These are phyloP conservation scores for Ligdia adustata DNA, from an alignment of 2,888 invertebrate genomes.

Conservation along the genomic window DNA sequence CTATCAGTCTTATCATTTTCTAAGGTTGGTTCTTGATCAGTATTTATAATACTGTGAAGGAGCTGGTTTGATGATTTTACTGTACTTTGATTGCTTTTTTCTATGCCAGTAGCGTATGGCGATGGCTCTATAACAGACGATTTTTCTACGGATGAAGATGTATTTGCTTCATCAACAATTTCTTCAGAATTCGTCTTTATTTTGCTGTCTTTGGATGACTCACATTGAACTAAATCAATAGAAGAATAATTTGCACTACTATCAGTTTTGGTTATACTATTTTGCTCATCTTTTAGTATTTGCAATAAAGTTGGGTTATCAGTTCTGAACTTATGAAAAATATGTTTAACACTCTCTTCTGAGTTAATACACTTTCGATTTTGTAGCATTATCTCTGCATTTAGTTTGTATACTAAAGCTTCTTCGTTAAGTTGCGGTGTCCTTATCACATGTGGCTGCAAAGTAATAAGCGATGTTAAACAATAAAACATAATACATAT, in stretches of 20 bases:
- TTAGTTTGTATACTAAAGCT: constrained; percentile 59
- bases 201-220: constrained; percentile 9
- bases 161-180: background rate
- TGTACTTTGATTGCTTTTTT: constrained; percentile 34
- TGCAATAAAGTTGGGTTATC: constrained; percentile 55
- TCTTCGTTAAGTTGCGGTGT: constrained; percentile 53
- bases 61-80: constrained; percentile 54
- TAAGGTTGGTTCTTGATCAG: constrained; percentile 1
- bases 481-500: too few relatives aligned
- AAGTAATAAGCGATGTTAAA: constrained; percentile 23
- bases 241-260: constrained; percentile 33
- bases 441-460: constrained; percentile 55
- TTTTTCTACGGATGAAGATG: constrained; percentile 5
- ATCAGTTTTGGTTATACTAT: constrained; percentile 36
- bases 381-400: constrained; percentile 61
- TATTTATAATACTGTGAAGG: constrained; percentile 49
- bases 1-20: background rate
- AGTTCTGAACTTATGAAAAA: constrained; percentile 60
- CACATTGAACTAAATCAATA: constrained; percentile 6
- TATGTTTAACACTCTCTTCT: constrained; percentile 41
- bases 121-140: constrained; percentile 12
- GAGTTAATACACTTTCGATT: constrained; percentile 48
- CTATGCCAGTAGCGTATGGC: constrained; percentile 1
- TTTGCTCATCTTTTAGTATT: constrained; percentile 45
- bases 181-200: constrained; percentile 11